Base-by-base conservation (phyloP, 2,797 vertebrate species). In the Hafferia zeledoni region DNA sequence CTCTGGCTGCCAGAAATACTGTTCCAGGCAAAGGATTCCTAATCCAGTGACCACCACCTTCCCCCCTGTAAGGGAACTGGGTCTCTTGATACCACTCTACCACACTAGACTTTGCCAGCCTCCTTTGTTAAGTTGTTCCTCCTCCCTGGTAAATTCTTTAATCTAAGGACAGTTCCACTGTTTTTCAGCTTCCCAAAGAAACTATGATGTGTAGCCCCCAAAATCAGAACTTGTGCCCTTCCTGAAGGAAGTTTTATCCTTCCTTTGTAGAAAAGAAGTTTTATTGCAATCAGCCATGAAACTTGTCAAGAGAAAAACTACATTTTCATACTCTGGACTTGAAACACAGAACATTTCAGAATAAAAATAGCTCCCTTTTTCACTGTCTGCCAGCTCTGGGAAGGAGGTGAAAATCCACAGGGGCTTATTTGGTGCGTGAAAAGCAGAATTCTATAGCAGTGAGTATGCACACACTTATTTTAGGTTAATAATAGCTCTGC, bases 331-430 rank as follows among this genome's bases (percentile, higher is more conserved):
- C 74, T 77, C 70, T 76, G 46, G 59, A 84, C 59, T 96, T 39
- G 41, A 95, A 96, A 90, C 44, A 92, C 52, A 74, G 89, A 91
- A 84, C 70, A 91, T 82, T 93, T 93, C 80, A 87, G 86, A 76
- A 72, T 92, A 93, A 97, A 96, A 96, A 96, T 96, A 96, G 85
- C 83, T 96, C 33, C 18, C 8, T 79, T 92, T 94, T 96, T 79
- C 94, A 77, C 93, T 82, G 94, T 96, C 95, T 96, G 89, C 95
- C 91, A 95, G 89, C 88, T 94, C 86, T 64, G 74, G 91, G 39
- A 94, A 56, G 74, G 74, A 95, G 60, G 87, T 94, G 87, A 96
- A 96, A 95, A 96, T 84, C 91, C 56, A 82, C 83, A 84, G 85
- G 68, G 94, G 84, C 59, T 90, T 91, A 94, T 70, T 60, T 70